phyloP scores from a whole-genome alignment of 1,140 invertebrate genomes.

The Drosophila biarmipes region DNA sequence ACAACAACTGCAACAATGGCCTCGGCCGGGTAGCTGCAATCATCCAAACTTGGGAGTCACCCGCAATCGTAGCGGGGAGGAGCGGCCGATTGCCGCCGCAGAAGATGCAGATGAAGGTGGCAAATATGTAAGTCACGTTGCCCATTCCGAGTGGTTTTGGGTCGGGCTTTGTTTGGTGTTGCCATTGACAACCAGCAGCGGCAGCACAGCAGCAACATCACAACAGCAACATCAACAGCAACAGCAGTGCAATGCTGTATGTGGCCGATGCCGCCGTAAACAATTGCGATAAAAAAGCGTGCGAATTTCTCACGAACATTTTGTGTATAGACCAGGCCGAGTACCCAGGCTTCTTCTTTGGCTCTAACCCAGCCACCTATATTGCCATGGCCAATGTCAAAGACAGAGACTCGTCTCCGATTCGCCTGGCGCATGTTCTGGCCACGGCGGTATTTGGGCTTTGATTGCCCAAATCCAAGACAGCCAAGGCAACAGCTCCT shows the following conservation, averaged over 20 bases:
- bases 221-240: conserved; percentile 27
- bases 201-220: conserved; percentile 22
- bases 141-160: conserved; percentile 44
- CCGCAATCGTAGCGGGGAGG: conserved; percentile 51
- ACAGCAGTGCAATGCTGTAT: conserved; percentile 44
- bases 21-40: conserved; percentile 47
- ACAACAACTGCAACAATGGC: conserved; percentile 41
- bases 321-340: conserved; percentile 38
- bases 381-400: conserved; percentile 48
- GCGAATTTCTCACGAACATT: conserved; percentile 82
- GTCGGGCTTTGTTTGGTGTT: conserved; percentile 75
- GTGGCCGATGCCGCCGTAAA: conserved; percentile 81
- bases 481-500: conserved; percentile 36
- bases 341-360: conserved; percentile 27
- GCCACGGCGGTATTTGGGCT: conserved; percentile 73
- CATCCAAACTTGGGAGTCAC: conserved; percentile 56
- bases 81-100: conserved; percentile 12
- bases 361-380: conserved; percentile 59
- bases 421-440: conserved; percentile 67
- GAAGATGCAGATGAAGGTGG: conserved; percentile 70
- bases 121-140: conserved; percentile 83
- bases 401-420: conserved; percentile 43
- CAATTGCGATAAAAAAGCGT: conserved; percentile 82
- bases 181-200: conserved; percentile 68
- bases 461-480: conserved; percentile 77